Base-by-base conservation (phyloP, 2,888 invertebrate species). In the Cynaeus angustus region DNA sequence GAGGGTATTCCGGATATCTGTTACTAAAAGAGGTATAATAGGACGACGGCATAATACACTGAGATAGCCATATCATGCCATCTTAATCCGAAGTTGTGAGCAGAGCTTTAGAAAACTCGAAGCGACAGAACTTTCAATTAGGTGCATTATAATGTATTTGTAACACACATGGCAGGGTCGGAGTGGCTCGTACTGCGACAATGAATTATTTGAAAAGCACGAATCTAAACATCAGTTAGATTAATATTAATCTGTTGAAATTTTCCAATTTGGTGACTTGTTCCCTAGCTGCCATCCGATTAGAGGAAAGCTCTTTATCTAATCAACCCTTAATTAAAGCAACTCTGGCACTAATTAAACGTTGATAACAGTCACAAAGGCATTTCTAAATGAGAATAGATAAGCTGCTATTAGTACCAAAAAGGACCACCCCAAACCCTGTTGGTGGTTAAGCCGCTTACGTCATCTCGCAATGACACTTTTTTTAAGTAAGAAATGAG, bases 61-160 rank as follows among this genome's bases (percentile, higher is more conserved):
- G 74, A 70, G 79, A 78, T 78, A 78, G 79, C 80, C 80, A 78
- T 80, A 81, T 81, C 81, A 78, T 80, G 79, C 80, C 79, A 81
- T 81, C 81, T 81, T 80, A 81, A 81, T 81, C 79, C 79, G 61
- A 71, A 72, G 71, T 69, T 75, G 75, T 76, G 76, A 76, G 74
- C 74, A 46, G 68, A 71, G 72, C 71, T 66, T 76, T 75, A 72
- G 75, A 76, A 76, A 77, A 79, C 72, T 72, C 72, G 72, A 77
- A 77, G 76, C 76, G 78, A 79, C 78, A 74, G 74, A 77, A 77
- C 78, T 76, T 79, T 78, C 79, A 80, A 80, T 80, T 80, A 79
- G 77, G 74, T 74, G 72, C 77, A 77, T 76, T 74, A 77, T 74
- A 75, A 73, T 72, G 76, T 76, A 77, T 64, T 56, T 53, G 66